phyloP scores from a whole-genome alignment of 2,888 invertebrate species.

The Caenorhabditis sp. region DNA sequence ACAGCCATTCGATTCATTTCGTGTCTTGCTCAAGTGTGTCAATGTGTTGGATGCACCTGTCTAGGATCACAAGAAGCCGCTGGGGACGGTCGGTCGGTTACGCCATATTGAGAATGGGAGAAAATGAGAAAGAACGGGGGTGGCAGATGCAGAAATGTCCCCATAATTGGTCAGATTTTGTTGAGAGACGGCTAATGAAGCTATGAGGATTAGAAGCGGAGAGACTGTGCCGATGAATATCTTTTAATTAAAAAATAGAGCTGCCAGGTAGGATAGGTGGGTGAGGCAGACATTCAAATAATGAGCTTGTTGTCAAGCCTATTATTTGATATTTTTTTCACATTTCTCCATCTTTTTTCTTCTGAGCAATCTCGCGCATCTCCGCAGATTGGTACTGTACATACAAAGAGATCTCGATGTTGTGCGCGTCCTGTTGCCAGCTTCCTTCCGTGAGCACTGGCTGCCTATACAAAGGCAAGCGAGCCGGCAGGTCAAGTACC shows the following conservation, averaged over 20 bases:
- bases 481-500: conserved; percentile 49
- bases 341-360: too few relatives aligned
- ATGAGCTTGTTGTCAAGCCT: background rate
- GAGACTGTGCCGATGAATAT: background rate
- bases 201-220: conserved; percentile 9
- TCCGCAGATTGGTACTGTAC: conserved; percentile 36
- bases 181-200: conserved; percentile 28
- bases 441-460: conserved; percentile 34
- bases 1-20: conserved; percentile 38
- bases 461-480: conserved; percentile 52
- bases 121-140: conserved; percentile 10
- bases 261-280: conserved; percentile 8
- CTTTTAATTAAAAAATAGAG: conserved; percentile 33
- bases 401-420: conserved; percentile 23
- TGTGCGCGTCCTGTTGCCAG: conserved; percentile 40
- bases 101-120: conserved; percentile 53
- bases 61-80: conserved; percentile 28
- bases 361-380: conserved; percentile 10
- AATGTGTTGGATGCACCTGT: conserved; percentile 57
- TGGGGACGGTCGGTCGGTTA: conserved; percentile 14
- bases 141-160: conserved; percentile 30
- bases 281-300: conserved; percentile 9
- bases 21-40: conserved; percentile 41
- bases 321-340: too few relatives aligned
- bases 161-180: conserved; percentile 29